Evolutionary conservation across 1,140 invertebrate genomes (phyloP), one percentile per base, ranked within the genome.

Genomic region (Leptinotarsa undecemlineata): DNA sequence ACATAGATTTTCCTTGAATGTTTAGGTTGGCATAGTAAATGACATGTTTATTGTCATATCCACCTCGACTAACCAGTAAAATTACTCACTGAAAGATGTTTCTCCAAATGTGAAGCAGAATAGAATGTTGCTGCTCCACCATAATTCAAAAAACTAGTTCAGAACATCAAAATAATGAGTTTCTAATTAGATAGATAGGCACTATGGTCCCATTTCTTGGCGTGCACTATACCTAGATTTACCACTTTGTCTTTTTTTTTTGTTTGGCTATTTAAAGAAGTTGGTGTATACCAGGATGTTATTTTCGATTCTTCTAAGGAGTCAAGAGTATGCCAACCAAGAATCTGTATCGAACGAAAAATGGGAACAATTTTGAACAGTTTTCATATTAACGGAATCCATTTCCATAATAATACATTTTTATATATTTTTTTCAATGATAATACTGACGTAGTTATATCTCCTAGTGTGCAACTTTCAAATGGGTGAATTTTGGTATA

Each of bases 121-220:
- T 61, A 70, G 64, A 60, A 70, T 48, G 66, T 70, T 74, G 74
- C 68, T 74, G 74, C 68, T 42, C 57, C 68, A 26, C 26, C 73
- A 8, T 47, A 70, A 70, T 74, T 62, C 62, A 68, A 21, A 15
- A 3, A 5, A 47, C 15, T 20, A 13, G 61, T 64, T 17, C 15
- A 60, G 26, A 71, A 23, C 63, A 51, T 67, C 15, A 63, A 61
- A 71, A 71, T 33, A n/a, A 71, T 62, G 4, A 19, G 26, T 71
- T 23, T 64, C 17, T 8, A 13, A 70, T 66, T 17, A 33, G 68
- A 23, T 74, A 57, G 74, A 74, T 74, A n/a, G 61, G 11, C 51
- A n/a, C 5, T 17, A n/a, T 17, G 51, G 15, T 17, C 51, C 15
- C 15, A 57, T 57, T 57, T n/a, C 51, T 57, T 57, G 51, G 51